A percentile compares a stretch with the other conserved stretches of the same genome.
Evolutionary conservation across 2,888 invertebrate genomes (phyloP).

Genomic region (Gastrophysa polygoni): DNA sequence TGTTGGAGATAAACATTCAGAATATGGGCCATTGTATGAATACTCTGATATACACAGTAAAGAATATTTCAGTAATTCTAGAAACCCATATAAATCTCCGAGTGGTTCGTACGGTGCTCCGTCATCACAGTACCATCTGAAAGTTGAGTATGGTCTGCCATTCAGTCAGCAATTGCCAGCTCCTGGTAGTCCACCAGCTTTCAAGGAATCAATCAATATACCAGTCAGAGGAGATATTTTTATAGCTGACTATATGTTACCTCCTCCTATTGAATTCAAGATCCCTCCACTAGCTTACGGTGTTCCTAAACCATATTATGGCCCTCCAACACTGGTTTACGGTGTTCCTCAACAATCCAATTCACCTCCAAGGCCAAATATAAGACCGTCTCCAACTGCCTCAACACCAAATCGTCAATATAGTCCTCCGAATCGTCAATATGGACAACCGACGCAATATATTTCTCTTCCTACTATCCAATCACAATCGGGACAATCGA

Average conservation of each 20-base stretch:
- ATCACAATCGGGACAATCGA: slow-evolving; percentile 41
- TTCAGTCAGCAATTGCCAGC: slow-evolving; percentile 3
- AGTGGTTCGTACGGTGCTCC: slow-evolving; percentile 17
- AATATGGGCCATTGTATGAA: slow-evolving; percentile 46
- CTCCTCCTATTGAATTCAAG: slow-evolving; percentile 25
- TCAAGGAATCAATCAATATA: slow-evolving; percentile 30
- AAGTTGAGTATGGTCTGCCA: slow-evolving; percentile 2
- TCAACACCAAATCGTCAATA: slow-evolving; percentile 19
- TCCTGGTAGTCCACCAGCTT: not conserved
- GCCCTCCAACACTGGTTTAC: slow-evolving; percentile 30
- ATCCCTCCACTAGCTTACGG: slow-evolving; percentile 26
- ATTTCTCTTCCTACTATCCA: slow-evolving; percentile 31
- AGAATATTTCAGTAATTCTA: slow-evolving; percentile 24
- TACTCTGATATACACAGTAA: slow-evolving; percentile 20
- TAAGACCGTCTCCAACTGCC: not conserved
- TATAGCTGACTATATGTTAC: slow-evolving; percentile 25
- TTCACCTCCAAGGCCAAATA: slow-evolving; percentile 35
- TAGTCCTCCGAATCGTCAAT: slow-evolving; percentile 31
- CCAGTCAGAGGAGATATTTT: slow-evolving; percentile 25
- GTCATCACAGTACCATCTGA: slow-evolving; percentile 21
- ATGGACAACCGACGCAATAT: slow-evolving; percentile 44
- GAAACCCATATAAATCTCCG: slow-evolving; percentile 9
- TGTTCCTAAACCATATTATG: slow-evolving; percentile 20
- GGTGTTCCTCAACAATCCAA: slow-evolving; percentile 30
- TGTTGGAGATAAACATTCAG: slow-evolving; percentile 46